These are phyloP conservation scores for Cyanoderma ruficeps DNA, from an alignment of 2,113 vertebrate species.

Conservation along the genomic window DNA sequence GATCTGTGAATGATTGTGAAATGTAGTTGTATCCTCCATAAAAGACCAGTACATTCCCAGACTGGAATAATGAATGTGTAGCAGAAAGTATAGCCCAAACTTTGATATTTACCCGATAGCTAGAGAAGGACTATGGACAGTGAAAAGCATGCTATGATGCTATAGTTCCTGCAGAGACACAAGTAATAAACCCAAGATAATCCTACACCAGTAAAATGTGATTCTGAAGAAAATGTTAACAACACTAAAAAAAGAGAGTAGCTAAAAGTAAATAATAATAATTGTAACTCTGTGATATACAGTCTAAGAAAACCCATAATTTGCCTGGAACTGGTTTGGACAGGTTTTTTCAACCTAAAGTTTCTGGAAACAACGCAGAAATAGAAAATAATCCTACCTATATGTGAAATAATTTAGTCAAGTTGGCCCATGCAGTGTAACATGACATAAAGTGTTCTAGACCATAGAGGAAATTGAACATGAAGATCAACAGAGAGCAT, in stretches of 20 bases:
- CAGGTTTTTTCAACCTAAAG: neutral
- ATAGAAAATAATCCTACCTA: neutral
- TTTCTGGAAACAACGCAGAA: neutral
- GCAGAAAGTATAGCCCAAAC: neutral
- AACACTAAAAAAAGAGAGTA: neutral
- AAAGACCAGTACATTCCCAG: neutral
- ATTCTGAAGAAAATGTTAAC: neutral
- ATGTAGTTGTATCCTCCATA: neutral
- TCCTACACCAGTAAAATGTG: neutral
- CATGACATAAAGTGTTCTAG: neutral
- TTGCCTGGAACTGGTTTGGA: neutral
- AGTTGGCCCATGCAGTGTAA: neutral
- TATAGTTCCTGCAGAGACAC: neutral
- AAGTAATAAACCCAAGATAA: neutral
- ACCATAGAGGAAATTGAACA: neutral
- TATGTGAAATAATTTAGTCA: neutral
- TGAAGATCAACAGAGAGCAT: neutral
- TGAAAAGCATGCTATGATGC: rapidly evolving
- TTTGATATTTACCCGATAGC: neutral
- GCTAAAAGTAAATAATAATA: neutral
- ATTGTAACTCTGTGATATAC: neutral
- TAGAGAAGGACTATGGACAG: neutral
- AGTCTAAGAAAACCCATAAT: neutral
- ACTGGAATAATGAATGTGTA: neutral
- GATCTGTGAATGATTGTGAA: neutral